Conservation (phyloP, 2,888 invertebrate genomes). For the Leptura quadrifasciata region DNA sequence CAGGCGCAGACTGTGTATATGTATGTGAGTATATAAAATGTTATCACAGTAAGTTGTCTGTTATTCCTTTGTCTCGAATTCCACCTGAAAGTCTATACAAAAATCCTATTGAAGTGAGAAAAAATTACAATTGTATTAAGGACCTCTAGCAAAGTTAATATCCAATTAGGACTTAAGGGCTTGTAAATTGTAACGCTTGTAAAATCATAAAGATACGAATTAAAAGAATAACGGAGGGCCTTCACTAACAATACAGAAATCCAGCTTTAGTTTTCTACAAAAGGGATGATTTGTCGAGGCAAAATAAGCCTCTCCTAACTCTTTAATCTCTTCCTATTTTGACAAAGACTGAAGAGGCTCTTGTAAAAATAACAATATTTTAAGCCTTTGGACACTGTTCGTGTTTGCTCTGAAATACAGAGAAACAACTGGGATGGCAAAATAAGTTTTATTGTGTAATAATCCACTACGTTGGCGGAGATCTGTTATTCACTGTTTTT, state of each 20-base stretch:
- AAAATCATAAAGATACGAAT: neutral
- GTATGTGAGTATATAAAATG: no score
- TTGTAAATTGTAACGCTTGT: neutral
- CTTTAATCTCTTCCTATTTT: neutral
- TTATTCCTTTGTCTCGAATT: no score
- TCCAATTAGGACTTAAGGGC: neutral
- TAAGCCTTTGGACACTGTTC: neutral
- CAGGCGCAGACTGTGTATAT: no score
- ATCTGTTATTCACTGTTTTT: neutral
- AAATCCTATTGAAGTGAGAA: no score
- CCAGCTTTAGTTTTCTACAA: neutral
- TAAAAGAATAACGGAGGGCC: neutral
- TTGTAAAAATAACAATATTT: neutral
- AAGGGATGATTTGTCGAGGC: slow-evolving; percentile 9
- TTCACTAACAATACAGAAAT: neutral
- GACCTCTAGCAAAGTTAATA: neutral
- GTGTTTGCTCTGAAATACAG: neutral
- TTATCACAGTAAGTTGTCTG: no score
- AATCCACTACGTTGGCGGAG: neutral
- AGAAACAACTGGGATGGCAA: neutral
- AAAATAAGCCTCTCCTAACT: neutral
- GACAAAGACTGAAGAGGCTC: neutral
- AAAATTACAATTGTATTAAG: no score
- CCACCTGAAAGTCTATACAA: no score
- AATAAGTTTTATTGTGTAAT: neutral